Evolutionary conservation across 2,888 invertebrate species (phyloP), one percentile per base, ranked within the genome.

Genomic region (Nomada ferruginata): DNA sequence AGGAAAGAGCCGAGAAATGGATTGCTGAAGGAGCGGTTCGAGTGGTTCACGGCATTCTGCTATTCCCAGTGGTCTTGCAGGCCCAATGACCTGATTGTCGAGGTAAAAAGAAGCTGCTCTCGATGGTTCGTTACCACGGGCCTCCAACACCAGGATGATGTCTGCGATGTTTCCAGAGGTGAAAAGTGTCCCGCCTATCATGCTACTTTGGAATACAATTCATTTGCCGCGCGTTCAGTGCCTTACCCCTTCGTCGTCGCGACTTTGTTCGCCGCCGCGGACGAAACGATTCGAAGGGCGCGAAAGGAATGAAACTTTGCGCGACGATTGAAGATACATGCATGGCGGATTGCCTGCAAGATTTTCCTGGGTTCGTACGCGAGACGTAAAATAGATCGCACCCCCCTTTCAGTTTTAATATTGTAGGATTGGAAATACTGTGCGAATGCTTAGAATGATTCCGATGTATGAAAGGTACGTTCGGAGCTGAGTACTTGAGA

Each of bases 81-180:
- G 82, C 85, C 85, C 85, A 86, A 89, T 89, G 88, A 88, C 87
- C 87, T 87, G 89, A 89, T 89, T 89, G 87, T 82, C 76, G 87
- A 82, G 71, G 63, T 84, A 82, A 76, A 77, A 73, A 84, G 85
- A 85, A 82, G 79, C 61, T 72, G 83, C 82, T 73, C 85, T 87
- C 87, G 87, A 87, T 87, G 87, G 84, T 85, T 87, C 87, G 85
- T 87, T 87, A 87, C 87, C 81, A 85, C 83, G 76, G 81, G 20
- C 64, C 71, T 36, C 75, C 79, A 69, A 72, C 73, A 63, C 73
- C 50, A 60, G 69, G 74, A 77, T 75, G 79, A 84, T 75, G 82
- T 85, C 77, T 77, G 76, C 84, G 78, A 50, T 71, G 78, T 82
- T 82, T 82, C 66, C 84, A 76, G 64, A 84, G 66, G 47, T 10